These are phyloP conservation scores for Colletes latitarsis DNA, from an alignment of 1,140 invertebrate species.

Conservation along the genomic window DNA sequence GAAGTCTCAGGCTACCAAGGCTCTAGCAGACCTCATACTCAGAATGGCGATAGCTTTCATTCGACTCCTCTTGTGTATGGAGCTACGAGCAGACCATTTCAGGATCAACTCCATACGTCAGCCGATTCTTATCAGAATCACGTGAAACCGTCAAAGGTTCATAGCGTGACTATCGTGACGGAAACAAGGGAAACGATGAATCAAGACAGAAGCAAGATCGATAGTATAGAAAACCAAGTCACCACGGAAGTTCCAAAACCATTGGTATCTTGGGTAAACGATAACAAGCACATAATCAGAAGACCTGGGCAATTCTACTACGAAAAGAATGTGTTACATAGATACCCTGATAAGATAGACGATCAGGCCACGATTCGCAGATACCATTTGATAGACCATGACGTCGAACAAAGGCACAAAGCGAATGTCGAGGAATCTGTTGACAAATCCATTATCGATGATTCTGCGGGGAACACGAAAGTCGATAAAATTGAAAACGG, in stretches of 20 bases:
- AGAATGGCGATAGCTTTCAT: too few relatives aligned
- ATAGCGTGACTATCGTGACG: slow-evolving; percentile 57
- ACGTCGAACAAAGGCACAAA: slow-evolving; percentile 9
- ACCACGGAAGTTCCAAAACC: slow-evolving; percentile 55
- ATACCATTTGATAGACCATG: not conserved
- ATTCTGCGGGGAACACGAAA: not conserved
- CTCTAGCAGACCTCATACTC: not conserved
- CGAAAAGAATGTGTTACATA: slow-evolving; percentile 81
- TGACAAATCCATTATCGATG: not conserved
- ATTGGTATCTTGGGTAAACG: not conserved
- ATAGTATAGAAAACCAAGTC: slow-evolving; percentile 7
- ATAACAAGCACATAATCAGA: not conserved
- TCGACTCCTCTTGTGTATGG: too few relatives aligned
- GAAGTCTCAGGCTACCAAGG: not conserved
- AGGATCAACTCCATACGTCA: not conserved
- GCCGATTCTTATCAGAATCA: slow-evolving; percentile 10
- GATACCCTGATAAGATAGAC: slow-evolving; percentile 76
- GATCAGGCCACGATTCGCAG: slow-evolving; percentile 32
- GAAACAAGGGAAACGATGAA: slow-evolving; percentile 25
- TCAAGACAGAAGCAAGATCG: slow-evolving; percentile 12
- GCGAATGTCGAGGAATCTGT: not conserved
- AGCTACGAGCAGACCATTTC: not conserved
- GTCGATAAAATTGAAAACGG: not conserved
- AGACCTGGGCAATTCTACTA: slow-evolving; percentile 80
- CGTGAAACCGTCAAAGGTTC: slow-evolving; percentile 34